Evolutionary conservation across 2,113 vertebrate genomes (phyloP).

Genomic region (Salminus brasiliensis): DNA sequence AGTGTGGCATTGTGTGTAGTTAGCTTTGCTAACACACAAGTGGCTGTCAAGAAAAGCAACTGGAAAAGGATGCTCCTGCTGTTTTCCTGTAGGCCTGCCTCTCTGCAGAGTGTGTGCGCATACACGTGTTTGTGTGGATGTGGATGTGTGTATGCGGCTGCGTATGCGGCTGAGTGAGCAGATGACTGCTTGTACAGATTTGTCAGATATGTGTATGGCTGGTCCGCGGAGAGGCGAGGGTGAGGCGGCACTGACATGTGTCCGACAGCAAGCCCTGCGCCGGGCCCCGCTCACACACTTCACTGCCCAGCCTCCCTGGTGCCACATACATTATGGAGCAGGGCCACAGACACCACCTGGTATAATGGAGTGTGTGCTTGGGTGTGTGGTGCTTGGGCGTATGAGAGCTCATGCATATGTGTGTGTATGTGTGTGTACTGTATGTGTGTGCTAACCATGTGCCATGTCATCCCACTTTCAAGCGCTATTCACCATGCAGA

Average conservation of each 20-base stretch:
- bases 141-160: constrained; percentile 64
- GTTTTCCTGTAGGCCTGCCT: not conserved
- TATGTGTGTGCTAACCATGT: constrained; percentile 11
- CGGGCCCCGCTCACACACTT: constrained; percentile 71
- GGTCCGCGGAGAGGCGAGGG: constrained; percentile 61
- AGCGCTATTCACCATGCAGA: not conserved
- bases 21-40: not conserved
- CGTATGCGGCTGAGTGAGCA: constrained; percentile 59
- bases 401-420: constrained; percentile 49
- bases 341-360: constrained; percentile 68
- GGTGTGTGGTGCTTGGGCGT: constrained; percentile 44
- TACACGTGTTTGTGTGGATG: constrained; percentile 63
- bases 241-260: constrained; percentile 73
- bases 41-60: not conserved
- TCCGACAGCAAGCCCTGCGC: constrained; percentile 70
- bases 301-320: constrained; percentile 68
- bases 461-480: not conserved
- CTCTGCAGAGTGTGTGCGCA: constrained; percentile 48
- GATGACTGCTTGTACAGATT: too few relatives aligned
- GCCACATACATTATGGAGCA: constrained; percentile 75
- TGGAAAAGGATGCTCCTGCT: not conserved
- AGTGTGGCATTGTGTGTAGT: too few relatives aligned
- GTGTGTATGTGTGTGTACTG: not conserved
- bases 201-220: constrained; percentile 56
- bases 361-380: constrained; percentile 58